phyloP scores from a whole-genome alignment of 2,797 vertebrate genomes.

The Phylloscopus collybita region DNA sequence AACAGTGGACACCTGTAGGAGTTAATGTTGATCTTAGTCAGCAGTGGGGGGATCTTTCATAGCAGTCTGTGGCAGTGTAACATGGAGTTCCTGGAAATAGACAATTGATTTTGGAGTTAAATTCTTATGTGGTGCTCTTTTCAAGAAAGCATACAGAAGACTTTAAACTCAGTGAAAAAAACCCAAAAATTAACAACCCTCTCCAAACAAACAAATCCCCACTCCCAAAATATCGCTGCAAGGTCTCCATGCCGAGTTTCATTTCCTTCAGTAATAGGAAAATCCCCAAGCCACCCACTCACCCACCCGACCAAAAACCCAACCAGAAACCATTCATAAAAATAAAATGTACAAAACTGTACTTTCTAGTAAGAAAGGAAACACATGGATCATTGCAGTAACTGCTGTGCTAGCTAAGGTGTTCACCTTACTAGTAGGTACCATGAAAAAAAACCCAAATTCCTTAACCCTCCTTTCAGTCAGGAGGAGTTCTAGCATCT shows the following conservation, averaged over 20 bases:
- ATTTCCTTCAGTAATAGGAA: not conserved
- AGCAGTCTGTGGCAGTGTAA: not conserved
- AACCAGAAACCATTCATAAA: not conserved
- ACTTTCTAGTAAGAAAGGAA: not conserved
- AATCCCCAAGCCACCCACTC: not conserved
- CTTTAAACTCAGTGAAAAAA: not conserved
- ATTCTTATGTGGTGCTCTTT: not conserved
- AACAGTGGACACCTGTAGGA: not conserved
- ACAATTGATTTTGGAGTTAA: not conserved
- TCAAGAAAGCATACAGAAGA: not conserved
- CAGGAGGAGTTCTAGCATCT: not conserved
- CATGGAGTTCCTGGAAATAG: not conserved
- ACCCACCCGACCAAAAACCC: not conserved
- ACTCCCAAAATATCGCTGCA: fast-evolving
- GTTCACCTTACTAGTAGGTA: not conserved
- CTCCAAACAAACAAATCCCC: not conserved
- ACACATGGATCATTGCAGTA: not conserved
- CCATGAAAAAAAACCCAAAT: fast-evolving
- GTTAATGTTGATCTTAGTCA: not conserved
- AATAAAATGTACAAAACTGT: not conserved
- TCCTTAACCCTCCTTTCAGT: not conserved
- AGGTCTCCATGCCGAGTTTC: not conserved
- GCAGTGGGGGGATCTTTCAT: not conserved
- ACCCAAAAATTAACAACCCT: not conserved
- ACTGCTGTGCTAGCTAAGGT: not conserved